Conservation (phyloP, 2,113 vertebrate species). For the Alethe castanea region DNA sequence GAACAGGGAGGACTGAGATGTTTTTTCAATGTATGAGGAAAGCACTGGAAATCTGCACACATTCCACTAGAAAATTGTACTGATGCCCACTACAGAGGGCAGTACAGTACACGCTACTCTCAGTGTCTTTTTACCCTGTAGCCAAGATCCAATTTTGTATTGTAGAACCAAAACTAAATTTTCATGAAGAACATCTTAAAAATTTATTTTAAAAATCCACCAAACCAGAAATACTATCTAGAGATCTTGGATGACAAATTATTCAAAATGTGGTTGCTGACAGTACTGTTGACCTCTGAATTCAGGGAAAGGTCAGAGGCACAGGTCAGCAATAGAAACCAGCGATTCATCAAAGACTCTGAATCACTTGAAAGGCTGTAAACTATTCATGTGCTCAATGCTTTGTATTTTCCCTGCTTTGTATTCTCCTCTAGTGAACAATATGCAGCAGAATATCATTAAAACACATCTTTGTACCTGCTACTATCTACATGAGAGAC, state of each 20-base stretch:
- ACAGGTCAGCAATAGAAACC: background rate
- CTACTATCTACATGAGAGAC: background rate
- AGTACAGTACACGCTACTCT: background rate
- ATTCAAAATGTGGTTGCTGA: background rate
- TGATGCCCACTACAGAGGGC: background rate
- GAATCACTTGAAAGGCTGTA: background rate
- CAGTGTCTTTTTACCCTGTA: background rate
- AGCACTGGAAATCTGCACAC: background rate
- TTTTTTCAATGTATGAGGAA: background rate
- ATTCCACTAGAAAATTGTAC: background rate
- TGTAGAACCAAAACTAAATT: background rate
- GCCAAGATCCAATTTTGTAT: background rate
- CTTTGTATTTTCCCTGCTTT: background rate
- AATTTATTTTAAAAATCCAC: background rate
- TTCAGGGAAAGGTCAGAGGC: background rate
- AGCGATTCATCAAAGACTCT: background rate
- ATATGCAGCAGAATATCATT: background rate
- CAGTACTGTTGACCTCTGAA: background rate
- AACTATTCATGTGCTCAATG: background rate
- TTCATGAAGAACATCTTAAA: background rate
- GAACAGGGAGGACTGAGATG: background rate
- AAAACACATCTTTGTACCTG: conserved; percentile 3
- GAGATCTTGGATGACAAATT: background rate
- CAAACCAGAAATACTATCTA: background rate
- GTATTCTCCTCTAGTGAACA: background rate